Evolutionary conservation across 2,113 vertebrate genomes (phyloP).

Genomic region (Drymodes brunneopygia): DNA sequence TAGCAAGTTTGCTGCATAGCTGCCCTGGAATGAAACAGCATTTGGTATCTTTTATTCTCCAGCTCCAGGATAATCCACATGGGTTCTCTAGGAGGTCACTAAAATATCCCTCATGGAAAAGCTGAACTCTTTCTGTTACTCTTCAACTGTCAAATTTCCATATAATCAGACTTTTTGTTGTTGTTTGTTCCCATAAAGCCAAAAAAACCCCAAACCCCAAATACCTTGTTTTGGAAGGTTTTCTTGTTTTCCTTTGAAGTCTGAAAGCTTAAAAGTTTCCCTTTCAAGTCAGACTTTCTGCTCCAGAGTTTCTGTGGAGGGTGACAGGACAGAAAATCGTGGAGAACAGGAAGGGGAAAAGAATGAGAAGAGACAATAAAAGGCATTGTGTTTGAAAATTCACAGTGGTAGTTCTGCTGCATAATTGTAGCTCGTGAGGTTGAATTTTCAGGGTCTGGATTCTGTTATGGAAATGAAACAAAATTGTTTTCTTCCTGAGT

Average conservation of each 20-base stretch:
- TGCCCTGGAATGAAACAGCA: not conserved
- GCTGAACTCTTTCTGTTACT: not conserved
- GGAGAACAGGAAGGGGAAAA: not conserved
- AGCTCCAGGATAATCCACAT: not conserved
- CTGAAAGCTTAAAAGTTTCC: not conserved
- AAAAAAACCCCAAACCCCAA: not conserved
- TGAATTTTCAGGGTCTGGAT: conserved; percentile 74
- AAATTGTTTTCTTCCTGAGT: conserved; percentile 94
- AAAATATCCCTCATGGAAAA: not conserved
- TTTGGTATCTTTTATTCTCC: not conserved
- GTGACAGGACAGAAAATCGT: conserved; percentile 33
- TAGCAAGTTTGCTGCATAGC: not conserved
- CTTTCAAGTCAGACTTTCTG: not conserved
- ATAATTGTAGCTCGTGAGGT: conserved; percentile 48
- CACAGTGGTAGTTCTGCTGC: not conserved
- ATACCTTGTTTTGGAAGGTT: not conserved
- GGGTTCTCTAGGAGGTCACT: not conserved
- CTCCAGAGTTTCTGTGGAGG: not conserved
- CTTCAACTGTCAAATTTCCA: not conserved
- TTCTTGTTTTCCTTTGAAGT: not conserved
- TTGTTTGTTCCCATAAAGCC: not conserved
- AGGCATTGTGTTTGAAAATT: conserved; percentile 3
- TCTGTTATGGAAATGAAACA: conserved; percentile 88
- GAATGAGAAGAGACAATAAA: conserved; percentile 53
- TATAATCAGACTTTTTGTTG: not conserved